Evolutionary conservation across 2,888 invertebrate species (phyloP).

Genomic region (Spodoptera exigua): DNA sequence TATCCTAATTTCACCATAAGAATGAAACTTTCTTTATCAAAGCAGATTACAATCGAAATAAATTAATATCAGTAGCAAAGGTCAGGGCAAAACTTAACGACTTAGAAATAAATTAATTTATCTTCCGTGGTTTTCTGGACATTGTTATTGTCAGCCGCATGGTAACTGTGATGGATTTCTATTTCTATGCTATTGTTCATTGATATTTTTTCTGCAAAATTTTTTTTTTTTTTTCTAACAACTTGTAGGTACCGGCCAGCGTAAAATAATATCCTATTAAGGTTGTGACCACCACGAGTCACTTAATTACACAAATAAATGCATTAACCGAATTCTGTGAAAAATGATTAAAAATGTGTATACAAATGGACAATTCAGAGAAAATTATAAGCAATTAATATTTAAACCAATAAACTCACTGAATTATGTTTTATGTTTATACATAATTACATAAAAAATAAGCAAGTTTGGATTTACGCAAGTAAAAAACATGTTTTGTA

Average conservation of each 20-base stretch:
- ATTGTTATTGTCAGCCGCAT: slow-evolving; percentile 7
- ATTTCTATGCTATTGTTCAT: not conserved
- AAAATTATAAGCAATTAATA: too few species aligned
- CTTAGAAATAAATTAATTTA: slow-evolving; percentile 43
- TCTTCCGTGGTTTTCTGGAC: slow-evolving; percentile 1
- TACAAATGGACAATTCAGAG: too few species aligned
- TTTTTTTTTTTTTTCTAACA: too few species aligned
- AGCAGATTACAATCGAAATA: slow-evolving; percentile 57
- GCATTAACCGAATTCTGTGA: too few species aligned
- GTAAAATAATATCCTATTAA: too few species aligned
- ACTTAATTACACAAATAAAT: too few species aligned
- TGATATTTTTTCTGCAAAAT: too few species aligned
- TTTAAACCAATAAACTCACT: not conserved
- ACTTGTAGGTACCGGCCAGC: too few species aligned
- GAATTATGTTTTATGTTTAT: not conserved
- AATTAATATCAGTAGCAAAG: slow-evolving; percentile 60
- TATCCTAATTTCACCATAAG: slow-evolving; percentile 27
- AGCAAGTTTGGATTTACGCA: not conserved
- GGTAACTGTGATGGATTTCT: slow-evolving; percentile 4
- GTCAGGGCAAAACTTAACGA: slow-evolving; percentile 45
- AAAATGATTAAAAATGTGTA: too few species aligned
- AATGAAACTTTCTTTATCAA: slow-evolving; percentile 57
- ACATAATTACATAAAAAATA: not conserved
- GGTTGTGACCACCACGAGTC: too few species aligned
- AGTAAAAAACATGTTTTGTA: slow-evolving; percentile 9